Base-by-base conservation (phyloP, 2,113 vertebrate species). In the Nannobrachium achirus region DNA sequence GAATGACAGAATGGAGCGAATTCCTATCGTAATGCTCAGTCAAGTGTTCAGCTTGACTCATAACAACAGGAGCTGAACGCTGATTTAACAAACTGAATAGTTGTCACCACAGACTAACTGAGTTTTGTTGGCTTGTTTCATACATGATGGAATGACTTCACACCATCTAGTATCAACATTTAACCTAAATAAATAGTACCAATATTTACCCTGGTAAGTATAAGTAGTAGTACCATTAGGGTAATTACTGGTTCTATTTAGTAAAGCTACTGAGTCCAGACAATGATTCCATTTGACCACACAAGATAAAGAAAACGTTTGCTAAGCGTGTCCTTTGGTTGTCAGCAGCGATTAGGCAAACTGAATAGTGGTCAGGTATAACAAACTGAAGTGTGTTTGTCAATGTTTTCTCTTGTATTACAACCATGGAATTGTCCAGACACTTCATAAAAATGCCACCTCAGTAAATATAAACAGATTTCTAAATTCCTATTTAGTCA, bases 1-100 rank as follows among this genome's bases (percentile, higher is more conserved):
- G 81, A 81, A 63, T 71, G 84, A 71, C 74, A 83, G 74, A 88
- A 86, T 74, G 72, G 76, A 66, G 50, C 57, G 73, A 83, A 90
- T 83, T 83, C 76, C 78, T 72, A 42, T 79, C 15, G 63, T 78
- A 71, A 83, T 52, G 53, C 64, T 81, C 76, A 82, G 72, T 90
- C 82, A 88, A 86, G 86, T 83, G 82, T 89, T 85, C 77, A 80
- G 75, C 77, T 87, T 85, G 83, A 87, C 83, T 82, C 79, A 79
- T 85, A 80, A 71, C 59, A 78, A 78, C 58, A 41, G 76, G 67
- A 83, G 81, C 62, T 86, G 83, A 80, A 90, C 71, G 65, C 82
- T 79, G 84, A 85, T 76, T 90, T 80, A 84, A 84, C 84, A 87
- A 88, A 87, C 78, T 88, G 63, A 88, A 88, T 79, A 66, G 58